These are phyloP conservation scores for Zosterops pallidus DNA, from an alignment of 2,113 vertebrate species.

Conservation along the genomic window DNA sequence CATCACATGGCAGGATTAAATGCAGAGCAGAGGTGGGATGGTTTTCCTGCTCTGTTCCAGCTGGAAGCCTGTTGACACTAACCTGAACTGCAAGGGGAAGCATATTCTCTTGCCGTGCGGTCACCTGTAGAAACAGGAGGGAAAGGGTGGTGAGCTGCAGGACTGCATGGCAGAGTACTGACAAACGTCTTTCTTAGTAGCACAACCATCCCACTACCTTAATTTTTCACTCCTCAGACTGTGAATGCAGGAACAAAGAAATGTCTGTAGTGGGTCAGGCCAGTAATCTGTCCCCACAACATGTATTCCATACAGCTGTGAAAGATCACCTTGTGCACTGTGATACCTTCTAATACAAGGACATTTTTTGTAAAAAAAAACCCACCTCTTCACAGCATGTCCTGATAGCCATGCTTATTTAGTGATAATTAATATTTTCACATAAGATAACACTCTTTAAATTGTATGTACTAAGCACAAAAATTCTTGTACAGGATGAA, in stretches of 20 bases:
- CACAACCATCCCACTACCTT: neutral
- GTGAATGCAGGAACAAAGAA: neutral
- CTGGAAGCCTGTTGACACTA: neutral
- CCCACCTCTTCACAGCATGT: neutral
- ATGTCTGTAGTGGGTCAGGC: neutral
- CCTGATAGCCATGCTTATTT: neutral
- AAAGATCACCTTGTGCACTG: neutral
- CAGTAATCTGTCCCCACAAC: neutral
- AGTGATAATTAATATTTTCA: neutral
- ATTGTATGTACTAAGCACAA: neutral
- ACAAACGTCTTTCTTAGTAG: neutral
- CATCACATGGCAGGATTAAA: neutral
- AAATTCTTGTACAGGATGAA: neutral
- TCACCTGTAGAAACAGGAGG: constrained; percentile 29
- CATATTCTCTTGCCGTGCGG: neutral
- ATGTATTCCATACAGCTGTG: neutral
- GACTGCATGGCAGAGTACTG: neutral
- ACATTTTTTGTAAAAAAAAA: neutral
- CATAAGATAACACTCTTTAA: neutral
- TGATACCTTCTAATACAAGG: neutral
- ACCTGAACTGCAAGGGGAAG: constrained; percentile 46
- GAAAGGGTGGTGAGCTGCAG: neutral
- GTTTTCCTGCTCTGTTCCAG: neutral
- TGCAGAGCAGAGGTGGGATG: neutral
- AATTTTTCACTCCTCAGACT: neutral